Base-by-base conservation (phyloP, 2,888 invertebrate species). In the Apantesis nais region DNA sequence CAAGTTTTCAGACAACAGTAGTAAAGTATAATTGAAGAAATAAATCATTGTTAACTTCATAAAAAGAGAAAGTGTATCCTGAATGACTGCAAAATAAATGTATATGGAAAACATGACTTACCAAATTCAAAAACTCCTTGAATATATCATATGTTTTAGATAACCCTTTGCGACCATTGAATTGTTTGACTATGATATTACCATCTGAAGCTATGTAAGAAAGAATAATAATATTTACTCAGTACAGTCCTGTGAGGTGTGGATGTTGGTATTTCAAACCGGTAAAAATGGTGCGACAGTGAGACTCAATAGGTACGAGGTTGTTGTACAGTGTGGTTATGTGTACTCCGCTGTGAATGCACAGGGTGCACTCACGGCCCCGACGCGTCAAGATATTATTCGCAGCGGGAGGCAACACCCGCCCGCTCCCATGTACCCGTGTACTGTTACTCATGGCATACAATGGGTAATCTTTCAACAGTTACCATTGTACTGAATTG, bases 351-450 rank as follows among this genome's bases (percentile, higher is more conserved):
- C 41, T 60, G 67, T 76, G 69, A 77, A 77, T 71, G 63, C 71
- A 74, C 65, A 67, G 63, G 66, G 64, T 48, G 69, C 70, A 76
- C 74, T 77, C 67, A 65, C 60, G 37, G 41, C 39, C 63, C 37
- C 19, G 37, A 44, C 63, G 37, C 60, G 67, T 60, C 62, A 70
- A 75, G 74, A 74, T 72, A 74, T 68, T 60, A 70, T 74, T 74
- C 31, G 41, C 60, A 48, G 68, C 60, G 48, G n/a, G 37, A 52
- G 68, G 68, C 65, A 29, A 9, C 4, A 22, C n/a, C 29, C 29
- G 14, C 41, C 29, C 31, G n/a, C 61, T n/a, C n/a, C 22, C 29
- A 60, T 44, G 44, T 44, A 66, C 31, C 9, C 60, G 25, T 29
- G 34, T 39, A 61, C 29, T 16, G 29, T 2, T 16, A 16, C 14